These are phyloP conservation scores for Diadophis punctatus DNA, from an alignment of 2,113 vertebrate genomes.

Conservation along the genomic window DNA sequence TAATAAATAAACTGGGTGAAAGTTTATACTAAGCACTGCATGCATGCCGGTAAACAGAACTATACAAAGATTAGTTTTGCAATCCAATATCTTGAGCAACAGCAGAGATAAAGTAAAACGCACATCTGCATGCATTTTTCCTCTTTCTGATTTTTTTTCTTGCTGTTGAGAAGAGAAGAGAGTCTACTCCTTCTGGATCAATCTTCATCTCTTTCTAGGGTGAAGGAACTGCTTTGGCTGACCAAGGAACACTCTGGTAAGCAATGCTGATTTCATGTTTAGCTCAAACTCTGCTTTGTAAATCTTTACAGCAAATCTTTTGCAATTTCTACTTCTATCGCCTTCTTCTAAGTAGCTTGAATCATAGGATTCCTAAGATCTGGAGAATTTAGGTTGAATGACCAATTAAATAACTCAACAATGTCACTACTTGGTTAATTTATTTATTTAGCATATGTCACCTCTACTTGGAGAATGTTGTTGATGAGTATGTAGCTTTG, in stretches of 20 bases:
- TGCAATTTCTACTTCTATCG: neutral
- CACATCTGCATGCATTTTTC: neutral
- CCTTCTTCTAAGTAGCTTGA: neutral
- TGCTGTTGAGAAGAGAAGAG: neutral
- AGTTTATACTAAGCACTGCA: fast-evolving
- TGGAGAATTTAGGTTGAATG: neutral
- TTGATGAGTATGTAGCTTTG: neutral
- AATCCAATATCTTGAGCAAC: constrained; percentile 24
- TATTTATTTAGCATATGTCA: neutral
- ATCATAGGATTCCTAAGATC: neutral
- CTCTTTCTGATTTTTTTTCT: neutral
- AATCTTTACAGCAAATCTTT: neutral
- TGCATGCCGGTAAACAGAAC: constrained; percentile 1
- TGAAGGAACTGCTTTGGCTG: neutral
- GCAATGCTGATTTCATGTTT: neutral
- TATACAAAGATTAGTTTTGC: neutral
- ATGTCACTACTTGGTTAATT: neutral
- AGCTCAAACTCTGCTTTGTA: neutral
- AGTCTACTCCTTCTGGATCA: too few relatives aligned
- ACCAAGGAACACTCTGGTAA: neutral
- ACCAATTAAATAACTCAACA: neutral
- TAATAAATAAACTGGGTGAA: neutral
- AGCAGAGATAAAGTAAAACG: neutral
- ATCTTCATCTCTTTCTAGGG: neutral
- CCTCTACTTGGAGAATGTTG: neutral